A percentile compares a stretch with the other conserved stretches of the same genome.
These are phyloP conservation scores for Torymus tubicola DNA, from an alignment of 2,888 invertebrate species.

Conservation along the genomic window DNA sequence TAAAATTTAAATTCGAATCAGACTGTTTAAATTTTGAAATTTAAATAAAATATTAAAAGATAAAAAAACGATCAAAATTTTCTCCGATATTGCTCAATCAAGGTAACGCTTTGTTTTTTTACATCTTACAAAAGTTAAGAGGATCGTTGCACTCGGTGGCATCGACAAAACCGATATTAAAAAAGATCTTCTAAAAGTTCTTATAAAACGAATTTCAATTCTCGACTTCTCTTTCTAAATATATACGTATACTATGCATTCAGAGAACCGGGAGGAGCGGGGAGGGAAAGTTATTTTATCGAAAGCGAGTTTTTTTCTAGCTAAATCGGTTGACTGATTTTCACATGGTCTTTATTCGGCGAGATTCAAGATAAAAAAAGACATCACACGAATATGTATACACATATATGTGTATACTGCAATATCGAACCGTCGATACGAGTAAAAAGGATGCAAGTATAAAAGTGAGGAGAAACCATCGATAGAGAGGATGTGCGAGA, in stretches of 20 bases:
- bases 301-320: not conserved
- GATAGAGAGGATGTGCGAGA: constrained; percentile 55
- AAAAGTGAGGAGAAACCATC: constrained; percentile 36
- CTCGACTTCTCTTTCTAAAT: constrained; percentile 46
- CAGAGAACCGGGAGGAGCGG: too few relatives aligned
- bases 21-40: too few relatives aligned
- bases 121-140: constrained; percentile 36
- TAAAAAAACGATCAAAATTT: constrained; percentile 20
- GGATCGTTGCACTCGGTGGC: constrained; percentile 13
- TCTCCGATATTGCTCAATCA: constrained; percentile 46
- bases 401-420: not conserved
- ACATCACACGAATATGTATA: not conserved
- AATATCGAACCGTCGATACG: constrained; percentile 8
- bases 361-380: constrained; percentile 6
- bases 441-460: constrained; percentile 20
- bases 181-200: constrained; percentile 43
- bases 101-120: constrained; percentile 43
- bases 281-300: not conserved
- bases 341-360: constrained; percentile 49
- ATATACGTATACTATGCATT: too few relatives aligned
- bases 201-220: constrained; percentile 52
- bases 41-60: too few relatives aligned
- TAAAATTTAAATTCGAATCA: not conserved
- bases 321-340: constrained; percentile 18
- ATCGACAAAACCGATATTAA: constrained; percentile 15